These are phyloP conservation scores for Platichthys stellatus DNA, from an alignment of 2,113 vertebrate species.

Conservation along the genomic window DNA sequence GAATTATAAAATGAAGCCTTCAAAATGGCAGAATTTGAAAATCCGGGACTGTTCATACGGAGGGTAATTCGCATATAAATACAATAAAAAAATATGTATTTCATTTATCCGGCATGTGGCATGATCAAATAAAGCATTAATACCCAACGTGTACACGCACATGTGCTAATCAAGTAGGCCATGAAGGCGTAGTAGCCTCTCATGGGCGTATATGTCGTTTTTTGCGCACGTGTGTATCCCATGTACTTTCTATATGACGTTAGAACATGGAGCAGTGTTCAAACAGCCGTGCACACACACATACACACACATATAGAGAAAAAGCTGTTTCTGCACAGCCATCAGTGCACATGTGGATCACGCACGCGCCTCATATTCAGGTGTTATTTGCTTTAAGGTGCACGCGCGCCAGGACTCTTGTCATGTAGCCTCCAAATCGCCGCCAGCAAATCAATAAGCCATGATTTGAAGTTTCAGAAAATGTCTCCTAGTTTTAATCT, in stretches of 20 bases:
- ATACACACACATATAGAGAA: not conserved
- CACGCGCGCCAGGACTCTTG: not conserved
- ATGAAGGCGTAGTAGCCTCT: not conserved
- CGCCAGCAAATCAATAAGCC: conserved; percentile 18
- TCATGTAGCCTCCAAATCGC: conserved; percentile 9
- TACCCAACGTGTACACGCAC: not conserved
- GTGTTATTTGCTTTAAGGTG: conserved; percentile 23
- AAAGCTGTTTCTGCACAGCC: conserved; percentile 2
- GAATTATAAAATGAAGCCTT: not conserved
- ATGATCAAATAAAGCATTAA: not conserved
- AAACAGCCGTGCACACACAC: conserved; percentile 1
- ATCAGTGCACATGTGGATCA: conserved; percentile 3
- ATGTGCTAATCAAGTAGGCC: not conserved
- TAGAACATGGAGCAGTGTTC: not conserved
- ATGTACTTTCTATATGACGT: conserved; percentile 6
- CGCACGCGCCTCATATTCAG: conserved; percentile 13
- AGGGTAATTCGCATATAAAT: not conserved
- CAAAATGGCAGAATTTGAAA: not conserved
- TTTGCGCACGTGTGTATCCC: not conserved
- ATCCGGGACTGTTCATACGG: no score
- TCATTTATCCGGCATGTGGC: not conserved
- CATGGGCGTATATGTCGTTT: not conserved
- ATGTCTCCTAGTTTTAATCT: not conserved
- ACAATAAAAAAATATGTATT: not conserved
- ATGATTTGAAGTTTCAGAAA: not conserved